Evolutionary conservation across 2,888 invertebrate genomes (phyloP).

Genomic region (Idaea biselata): DNA sequence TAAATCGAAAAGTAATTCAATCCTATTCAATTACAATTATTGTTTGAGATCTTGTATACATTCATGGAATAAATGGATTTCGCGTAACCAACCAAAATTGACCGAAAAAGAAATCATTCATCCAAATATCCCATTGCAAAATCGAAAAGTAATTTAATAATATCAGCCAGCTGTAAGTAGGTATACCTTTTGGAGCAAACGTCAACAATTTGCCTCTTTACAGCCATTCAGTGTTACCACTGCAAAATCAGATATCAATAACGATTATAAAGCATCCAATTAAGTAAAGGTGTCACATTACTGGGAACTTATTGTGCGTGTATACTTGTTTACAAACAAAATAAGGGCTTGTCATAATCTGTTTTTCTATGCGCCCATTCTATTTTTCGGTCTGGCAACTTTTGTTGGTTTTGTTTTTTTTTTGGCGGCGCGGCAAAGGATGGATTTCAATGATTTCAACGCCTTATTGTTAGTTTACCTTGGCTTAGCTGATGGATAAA

Average conservation of each 20-base stretch:
- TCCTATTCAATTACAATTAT: too few relatives aligned
- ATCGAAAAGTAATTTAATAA: slow-evolving; percentile 20
- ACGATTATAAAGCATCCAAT: slow-evolving; percentile 65
- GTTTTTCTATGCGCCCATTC: slow-evolving; percentile 71
- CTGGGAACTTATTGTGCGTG: slow-evolving; percentile 56
- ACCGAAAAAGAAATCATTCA: neutral
- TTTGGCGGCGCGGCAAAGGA: slow-evolving; percentile 55
- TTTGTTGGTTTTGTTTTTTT: slow-evolving; percentile 60
- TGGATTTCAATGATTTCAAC: slow-evolving; percentile 79
- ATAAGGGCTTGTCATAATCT: slow-evolving; percentile 79
- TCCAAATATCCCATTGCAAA: slow-evolving; percentile 3
- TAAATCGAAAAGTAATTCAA: too few relatives aligned
- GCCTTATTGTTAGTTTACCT: slow-evolving; percentile 74
- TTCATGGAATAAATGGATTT: too few relatives aligned
- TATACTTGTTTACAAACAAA: slow-evolving; percentile 77
- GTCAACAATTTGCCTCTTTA: slow-evolving; percentile 74
- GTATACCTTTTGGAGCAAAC: slow-evolving; percentile 43
- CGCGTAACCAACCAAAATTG: too few relatives aligned
- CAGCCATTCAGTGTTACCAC: slow-evolving; percentile 61
- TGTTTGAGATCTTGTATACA: too few relatives aligned
- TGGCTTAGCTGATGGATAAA: slow-evolving; percentile 45
- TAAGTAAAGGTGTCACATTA: slow-evolving; percentile 76
- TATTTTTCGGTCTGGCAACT: slow-evolving; percentile 73
- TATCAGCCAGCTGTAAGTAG: slow-evolving; percentile 53
- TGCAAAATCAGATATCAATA: slow-evolving; percentile 65